Evolutionary conservation across 2,888 invertebrate species (phyloP).

Genomic region (Drosophila aldrichi): DNA sequence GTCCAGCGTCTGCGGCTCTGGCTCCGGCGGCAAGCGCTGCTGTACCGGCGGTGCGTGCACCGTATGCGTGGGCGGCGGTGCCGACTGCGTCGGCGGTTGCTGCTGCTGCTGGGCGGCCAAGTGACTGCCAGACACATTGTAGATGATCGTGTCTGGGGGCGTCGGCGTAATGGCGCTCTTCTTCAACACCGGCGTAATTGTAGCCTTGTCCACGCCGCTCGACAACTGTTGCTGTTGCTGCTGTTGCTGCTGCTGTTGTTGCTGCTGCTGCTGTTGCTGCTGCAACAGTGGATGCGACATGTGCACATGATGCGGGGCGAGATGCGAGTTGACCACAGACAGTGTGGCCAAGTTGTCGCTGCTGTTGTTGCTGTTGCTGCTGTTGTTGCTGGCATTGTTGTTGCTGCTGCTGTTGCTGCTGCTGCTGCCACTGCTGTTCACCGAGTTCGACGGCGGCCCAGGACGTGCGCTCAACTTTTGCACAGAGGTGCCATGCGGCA

Average conservation of each 20-base stretch:
- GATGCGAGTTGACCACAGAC: constrained; percentile 88
- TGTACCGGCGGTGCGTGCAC: constrained; percentile 85
- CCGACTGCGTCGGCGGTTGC: constrained; percentile 67
- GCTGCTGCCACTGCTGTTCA: constrained; percentile 21
- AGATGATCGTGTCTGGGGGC: constrained; percentile 82
- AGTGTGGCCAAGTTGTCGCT: constrained; percentile 88
- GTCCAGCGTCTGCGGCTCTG: constrained; percentile 90
- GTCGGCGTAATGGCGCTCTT: constrained; percentile 57
- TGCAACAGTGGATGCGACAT: constrained; percentile 59
- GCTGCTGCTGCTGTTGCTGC: constrained; percentile 41
- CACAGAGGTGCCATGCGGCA: constrained; percentile 71
- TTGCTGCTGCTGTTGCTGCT: constrained; percentile 26
- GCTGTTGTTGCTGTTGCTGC: constrained; percentile 18
- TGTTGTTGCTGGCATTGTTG: constrained; percentile 29
- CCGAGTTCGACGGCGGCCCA: constrained; percentile 26
- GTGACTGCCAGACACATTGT: constrained; percentile 68
- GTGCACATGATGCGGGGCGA: constrained; percentile 65
- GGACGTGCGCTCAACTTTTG: constrained; percentile 50
- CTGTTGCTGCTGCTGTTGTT: constrained; percentile 18
- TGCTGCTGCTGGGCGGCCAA: constrained; percentile 77
- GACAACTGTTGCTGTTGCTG: constrained; percentile 59
- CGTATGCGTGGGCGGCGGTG: constrained; percentile 31
- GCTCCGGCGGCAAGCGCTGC: constrained; percentile 85
- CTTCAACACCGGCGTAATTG: constrained; percentile 88
- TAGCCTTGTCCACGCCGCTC: constrained; percentile 87